Percentiles rank a stretch among this genome's conserved stretches.
Evolutionary conservation across 2,888 invertebrate species (phyloP).

Genomic region (Spisula solida): DNA sequence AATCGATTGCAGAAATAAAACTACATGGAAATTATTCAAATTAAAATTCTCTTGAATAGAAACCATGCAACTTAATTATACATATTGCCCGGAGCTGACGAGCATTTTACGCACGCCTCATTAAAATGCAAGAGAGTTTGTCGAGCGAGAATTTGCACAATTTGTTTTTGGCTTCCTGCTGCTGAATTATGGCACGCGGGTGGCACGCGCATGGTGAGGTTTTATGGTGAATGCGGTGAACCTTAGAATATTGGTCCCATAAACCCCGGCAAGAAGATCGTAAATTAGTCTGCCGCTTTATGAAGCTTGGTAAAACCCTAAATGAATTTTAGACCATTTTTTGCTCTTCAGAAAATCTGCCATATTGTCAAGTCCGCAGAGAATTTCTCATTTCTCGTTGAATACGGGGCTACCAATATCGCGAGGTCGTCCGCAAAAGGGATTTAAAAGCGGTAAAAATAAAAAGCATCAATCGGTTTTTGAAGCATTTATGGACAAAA

Average conservation of each 20-base stretch:
- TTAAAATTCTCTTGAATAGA: slow-evolving; percentile 23
- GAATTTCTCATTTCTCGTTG: neutral
- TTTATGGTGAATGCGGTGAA: slow-evolving; percentile 60
- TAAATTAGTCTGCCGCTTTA: slow-evolving; percentile 32
- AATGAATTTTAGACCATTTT: slow-evolving; percentile 31
- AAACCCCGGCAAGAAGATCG: slow-evolving; percentile 32
- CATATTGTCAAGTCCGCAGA: neutral
- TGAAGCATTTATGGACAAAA: neutral
- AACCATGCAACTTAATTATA: slow-evolving; percentile 8
- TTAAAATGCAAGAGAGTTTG: slow-evolving; percentile 27
- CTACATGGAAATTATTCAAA: slow-evolving; percentile 16
- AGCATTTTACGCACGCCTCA: neutral
- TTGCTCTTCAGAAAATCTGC: neutral
- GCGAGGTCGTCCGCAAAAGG: slow-evolving; percentile 7
- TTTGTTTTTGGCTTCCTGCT: slow-evolving; percentile 37
- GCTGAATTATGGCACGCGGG: slow-evolving; percentile 35
- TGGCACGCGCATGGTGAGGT: slow-evolving; percentile 41
- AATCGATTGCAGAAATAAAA: slow-evolving; percentile 15
- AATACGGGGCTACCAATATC: neutral
- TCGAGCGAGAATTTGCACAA: slow-evolving; percentile 19
- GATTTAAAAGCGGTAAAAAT: neutral
- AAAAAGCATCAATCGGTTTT: neutral
- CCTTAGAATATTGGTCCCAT: slow-evolving; percentile 38
- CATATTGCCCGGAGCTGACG: slow-evolving; percentile 1
- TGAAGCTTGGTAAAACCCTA: slow-evolving; percentile 23